Conservation (phyloP, 2,113 vertebrate genomes). For the Peromyscus leucopus region DNA sequence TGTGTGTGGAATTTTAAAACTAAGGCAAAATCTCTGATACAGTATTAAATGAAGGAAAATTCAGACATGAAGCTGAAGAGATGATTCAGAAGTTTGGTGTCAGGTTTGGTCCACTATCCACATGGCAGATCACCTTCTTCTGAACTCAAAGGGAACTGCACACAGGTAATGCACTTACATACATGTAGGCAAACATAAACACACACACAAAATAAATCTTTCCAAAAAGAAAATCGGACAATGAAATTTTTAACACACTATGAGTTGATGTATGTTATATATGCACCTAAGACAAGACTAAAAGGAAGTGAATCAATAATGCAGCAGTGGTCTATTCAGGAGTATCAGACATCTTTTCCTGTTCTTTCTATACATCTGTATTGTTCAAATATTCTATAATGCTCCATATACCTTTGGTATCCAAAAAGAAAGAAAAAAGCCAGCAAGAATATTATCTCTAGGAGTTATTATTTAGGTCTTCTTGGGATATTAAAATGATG, state of each 20-base stretch:
- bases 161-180: not conserved
- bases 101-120: not conserved
- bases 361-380: not conserved
- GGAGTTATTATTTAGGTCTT: not conserved
- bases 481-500: not conserved
- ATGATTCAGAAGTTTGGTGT: not conserved
- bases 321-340: not conserved
- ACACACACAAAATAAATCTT: not conserved
- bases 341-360: not conserved
- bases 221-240: not conserved
- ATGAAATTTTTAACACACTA: not conserved
- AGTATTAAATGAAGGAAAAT: not conserved
- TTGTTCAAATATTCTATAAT: not conserved
- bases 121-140: not conserved
- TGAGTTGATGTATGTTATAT: not conserved
- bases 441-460: not conserved
- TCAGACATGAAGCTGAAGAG: not conserved
- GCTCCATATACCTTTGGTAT: not conserved
- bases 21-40: constrained; percentile 13
- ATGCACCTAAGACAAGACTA: not conserved
- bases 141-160: not conserved
- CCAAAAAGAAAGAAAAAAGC: not conserved
- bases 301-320: not conserved
- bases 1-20: constrained; percentile 5
- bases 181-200: not conserved